A percentile compares a stretch with the other conserved stretches of the same genome.
phyloP scores from a whole-genome alignment of 2,797 vertebrate species.

The Chloroceryle amazona region DNA sequence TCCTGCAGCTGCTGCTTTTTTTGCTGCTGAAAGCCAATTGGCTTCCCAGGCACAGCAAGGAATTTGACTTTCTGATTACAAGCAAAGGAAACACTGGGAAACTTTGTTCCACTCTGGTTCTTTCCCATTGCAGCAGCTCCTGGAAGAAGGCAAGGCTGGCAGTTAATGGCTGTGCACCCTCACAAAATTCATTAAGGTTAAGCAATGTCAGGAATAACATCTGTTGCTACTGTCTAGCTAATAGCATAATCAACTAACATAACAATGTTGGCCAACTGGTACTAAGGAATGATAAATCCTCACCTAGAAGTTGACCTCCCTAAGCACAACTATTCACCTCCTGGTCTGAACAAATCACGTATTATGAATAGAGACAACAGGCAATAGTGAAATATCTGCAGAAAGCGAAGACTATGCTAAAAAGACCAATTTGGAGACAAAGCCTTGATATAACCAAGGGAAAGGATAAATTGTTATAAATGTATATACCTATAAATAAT shows the following conservation, averaged over 20 bases:
- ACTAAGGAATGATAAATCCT: not conserved
- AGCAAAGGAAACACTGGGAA: constrained; percentile 1
- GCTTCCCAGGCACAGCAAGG: not conserved
- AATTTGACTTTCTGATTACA: constrained; percentile 23
- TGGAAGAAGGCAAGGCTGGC: not conserved
- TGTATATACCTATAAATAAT: not conserved
- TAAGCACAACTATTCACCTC: not conserved
- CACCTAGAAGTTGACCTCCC: not conserved
- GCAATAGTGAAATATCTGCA: not conserved
- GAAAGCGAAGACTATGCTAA: not conserved
- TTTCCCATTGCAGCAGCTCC: not conserved
- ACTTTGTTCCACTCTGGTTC: not conserved
- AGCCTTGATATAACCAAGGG: not conserved
- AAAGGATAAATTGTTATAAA: not conserved
- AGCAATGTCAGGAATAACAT: not conserved
- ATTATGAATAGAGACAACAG: not conserved
- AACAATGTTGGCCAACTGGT: not conserved
- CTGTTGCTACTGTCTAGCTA: not conserved
- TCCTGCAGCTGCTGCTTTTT: constrained; percentile 27
- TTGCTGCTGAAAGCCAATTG: not conserved
- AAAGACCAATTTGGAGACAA: not conserved
- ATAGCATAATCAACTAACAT: not conserved
- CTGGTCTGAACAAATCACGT: not conserved
- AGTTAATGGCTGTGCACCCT: not conserved
- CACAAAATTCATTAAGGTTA: not conserved